phyloP scores from a whole-genome alignment of 2,888 invertebrate species.

The Caenorhabditis sp. region DNA sequence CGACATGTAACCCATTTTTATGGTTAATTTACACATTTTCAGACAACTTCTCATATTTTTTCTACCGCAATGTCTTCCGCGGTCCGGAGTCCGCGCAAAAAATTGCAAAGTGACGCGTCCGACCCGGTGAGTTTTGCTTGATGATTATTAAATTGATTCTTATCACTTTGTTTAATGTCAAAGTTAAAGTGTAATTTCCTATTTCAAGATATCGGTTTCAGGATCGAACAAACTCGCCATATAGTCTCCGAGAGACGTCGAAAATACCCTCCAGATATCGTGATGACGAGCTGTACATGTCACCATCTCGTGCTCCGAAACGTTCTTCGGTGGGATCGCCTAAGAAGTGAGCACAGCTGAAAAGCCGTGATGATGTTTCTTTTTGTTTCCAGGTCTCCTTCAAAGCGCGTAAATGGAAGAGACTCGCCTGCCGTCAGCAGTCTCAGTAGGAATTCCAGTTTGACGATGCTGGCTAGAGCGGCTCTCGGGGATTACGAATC shows the following conservation, averaged over 20 bases:
- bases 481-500: conserved; percentile 44
- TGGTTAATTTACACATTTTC: neutral
- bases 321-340: conserved; percentile 36
- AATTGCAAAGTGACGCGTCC: conserved; percentile 12
- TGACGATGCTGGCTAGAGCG: conserved; percentile 40
- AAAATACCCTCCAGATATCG: conserved; percentile 66
- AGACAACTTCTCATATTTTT: conserved; percentile 1
- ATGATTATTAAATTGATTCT: neutral
- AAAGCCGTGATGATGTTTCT: no score
- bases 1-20: no score
- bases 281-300: conserved; percentile 52
- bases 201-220: no score
- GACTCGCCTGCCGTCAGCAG: conserved; percentile 30
- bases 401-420: conserved; percentile 25
- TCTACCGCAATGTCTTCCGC: conserved; percentile 36
- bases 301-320: conserved; percentile 24
- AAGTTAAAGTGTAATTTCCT: no score
- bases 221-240: conserved; percentile 55
- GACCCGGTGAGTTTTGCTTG: conserved; percentile 42
- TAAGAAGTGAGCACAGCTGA: conserved; percentile 29
- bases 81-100: conserved; percentile 51
- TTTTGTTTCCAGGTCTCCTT: conserved; percentile 29
- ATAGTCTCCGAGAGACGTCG: conserved; percentile 59
- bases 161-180: neutral
- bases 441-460: conserved; percentile 29